Base-by-base conservation (phyloP, 53 echinoderm and acorn worm genomes). In the Holothuria scabra region DNA sequence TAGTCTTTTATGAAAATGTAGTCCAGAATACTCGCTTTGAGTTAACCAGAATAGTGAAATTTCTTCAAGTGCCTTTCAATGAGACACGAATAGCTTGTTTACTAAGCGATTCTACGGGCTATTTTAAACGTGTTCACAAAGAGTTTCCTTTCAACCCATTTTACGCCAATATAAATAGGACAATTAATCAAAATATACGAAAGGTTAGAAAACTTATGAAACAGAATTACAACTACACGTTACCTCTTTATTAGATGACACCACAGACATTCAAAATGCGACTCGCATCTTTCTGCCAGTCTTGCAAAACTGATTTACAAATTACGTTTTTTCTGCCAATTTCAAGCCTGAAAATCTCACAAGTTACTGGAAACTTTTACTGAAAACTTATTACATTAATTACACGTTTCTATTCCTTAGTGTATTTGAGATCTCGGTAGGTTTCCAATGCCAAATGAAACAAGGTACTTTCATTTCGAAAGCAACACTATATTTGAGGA, bases 41-140 rank as follows among this genome's bases (percentile, higher is more conserved):
- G n/a, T 0, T 71, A 16, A 41, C 46, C 7, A 13, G 71, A 25
- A 71, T 71, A 46, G 12, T 71, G n/a, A 12, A 71, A 12, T 71
- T 71, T 41, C 44, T 71, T 38, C 20, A 71, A 12, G 44, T 71
- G 4, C 1, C 71, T 13, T 46, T 20, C 6, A 41, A 71, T 25
- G 71, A 71, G 35, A 71, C 18, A 46, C 12, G 71, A 41, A 71
- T 71, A 19, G 21, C 41, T 22, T 71, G 71, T 26, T 41, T 71
- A 25, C 46, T 71, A 25, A 46, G 22, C 9, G 20, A 71, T 1
- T 19, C 44, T 41, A 21, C 38, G 8, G 71, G 71, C 41, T 11
- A 71, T 46, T 71, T 41, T 71, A 71, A 71, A 41, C n/a, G 71
- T 46, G 46, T 24, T 24, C 71, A 71, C 44, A 71, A 71, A 41